Evolutionary conservation across 2,113 vertebrate genomes (phyloP).

Genomic region (Crotalus helleri): DNA sequence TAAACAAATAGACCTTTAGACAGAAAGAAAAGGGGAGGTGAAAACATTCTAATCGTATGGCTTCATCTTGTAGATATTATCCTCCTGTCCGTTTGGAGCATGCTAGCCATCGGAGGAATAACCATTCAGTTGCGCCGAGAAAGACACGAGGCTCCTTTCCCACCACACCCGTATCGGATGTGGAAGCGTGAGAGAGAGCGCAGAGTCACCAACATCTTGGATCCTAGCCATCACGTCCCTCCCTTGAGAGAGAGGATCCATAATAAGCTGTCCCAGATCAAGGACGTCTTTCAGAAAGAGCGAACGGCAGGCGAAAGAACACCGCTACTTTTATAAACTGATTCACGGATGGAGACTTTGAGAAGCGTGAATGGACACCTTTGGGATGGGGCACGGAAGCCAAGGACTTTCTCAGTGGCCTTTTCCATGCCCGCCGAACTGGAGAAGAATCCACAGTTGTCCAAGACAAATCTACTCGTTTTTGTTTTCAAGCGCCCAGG

Average conservation of each 20-base stretch:
- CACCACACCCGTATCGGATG: constrained; percentile 85
- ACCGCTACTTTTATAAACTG: constrained; percentile 80
- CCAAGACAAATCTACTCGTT: constrained; percentile 16
- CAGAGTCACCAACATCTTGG: constrained; percentile 90
- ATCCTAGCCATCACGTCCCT: constrained; percentile 90
- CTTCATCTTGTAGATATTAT: constrained; percentile 75
- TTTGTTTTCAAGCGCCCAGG: not conserved
- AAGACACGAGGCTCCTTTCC: constrained; percentile 78
- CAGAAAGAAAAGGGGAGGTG: not conserved
- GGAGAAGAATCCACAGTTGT: not conserved
- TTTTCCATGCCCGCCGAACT: constrained; percentile 27
- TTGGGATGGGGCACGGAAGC: not conserved
- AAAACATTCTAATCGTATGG: not conserved
- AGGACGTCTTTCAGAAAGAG: constrained; percentile 68
- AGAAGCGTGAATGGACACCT: not conserved
- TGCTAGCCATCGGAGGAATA: constrained; percentile 79
- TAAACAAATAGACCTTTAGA: not conserved
- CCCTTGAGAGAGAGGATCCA: constrained; percentile 78
- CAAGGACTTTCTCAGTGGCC: not conserved
- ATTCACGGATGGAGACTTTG: not conserved
- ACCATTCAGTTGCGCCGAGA: constrained; percentile 84
- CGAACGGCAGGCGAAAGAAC: constrained; percentile 84
- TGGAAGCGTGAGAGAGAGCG: constrained; percentile 88
- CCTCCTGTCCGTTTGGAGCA: constrained; percentile 82
- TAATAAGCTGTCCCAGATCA: constrained; percentile 59